Evolutionary conservation across 2,888 invertebrate genomes (phyloP).

Genomic region (Perizoma affinitatum): DNA sequence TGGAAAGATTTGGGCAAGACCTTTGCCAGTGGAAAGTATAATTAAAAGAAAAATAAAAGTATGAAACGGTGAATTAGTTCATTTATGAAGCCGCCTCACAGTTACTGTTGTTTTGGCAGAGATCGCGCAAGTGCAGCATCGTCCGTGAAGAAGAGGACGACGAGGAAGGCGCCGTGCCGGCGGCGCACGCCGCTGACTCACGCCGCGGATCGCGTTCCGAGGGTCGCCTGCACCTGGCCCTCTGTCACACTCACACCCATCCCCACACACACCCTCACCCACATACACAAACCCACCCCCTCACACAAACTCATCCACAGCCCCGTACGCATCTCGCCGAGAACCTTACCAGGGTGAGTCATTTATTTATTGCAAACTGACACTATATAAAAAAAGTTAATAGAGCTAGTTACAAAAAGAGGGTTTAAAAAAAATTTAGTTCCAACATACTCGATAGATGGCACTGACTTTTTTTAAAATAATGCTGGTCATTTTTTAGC

Average conservation of each 20-base stretch:
- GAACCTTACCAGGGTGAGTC: constrained; percentile 78
- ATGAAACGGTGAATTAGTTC: too few relatives aligned
- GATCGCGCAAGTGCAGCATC: constrained; percentile 94
- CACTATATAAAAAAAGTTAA: too few relatives aligned
- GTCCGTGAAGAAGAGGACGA: constrained; percentile 97
- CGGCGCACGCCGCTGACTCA: constrained; percentile 82
- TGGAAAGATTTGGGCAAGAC: too few relatives aligned
- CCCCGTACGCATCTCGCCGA: constrained; percentile 83
- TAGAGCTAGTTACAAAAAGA: too few relatives aligned
- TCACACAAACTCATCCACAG: constrained; percentile 62
- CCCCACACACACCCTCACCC: constrained; percentile 85
- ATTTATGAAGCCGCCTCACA: too few relatives aligned
- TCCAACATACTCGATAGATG: too few relatives aligned
- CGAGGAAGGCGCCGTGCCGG: constrained; percentile 86
- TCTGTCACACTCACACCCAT: constrained; percentile 77
- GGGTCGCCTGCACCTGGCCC: constrained; percentile 89
- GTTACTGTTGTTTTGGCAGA: constrained; percentile 53
- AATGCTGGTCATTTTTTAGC: too few relatives aligned
- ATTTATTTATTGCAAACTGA: too few relatives aligned
- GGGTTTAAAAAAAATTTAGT: too few relatives aligned
- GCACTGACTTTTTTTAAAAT: too few relatives aligned
- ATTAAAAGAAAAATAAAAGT: too few relatives aligned
- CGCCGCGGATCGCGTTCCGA: constrained; percentile 91
- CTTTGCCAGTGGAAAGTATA: too few relatives aligned
- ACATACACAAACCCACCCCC: constrained; percentile 82